Conservation (phyloP, 2,113 vertebrate genomes). For the Tinamus guttatus region DNA sequence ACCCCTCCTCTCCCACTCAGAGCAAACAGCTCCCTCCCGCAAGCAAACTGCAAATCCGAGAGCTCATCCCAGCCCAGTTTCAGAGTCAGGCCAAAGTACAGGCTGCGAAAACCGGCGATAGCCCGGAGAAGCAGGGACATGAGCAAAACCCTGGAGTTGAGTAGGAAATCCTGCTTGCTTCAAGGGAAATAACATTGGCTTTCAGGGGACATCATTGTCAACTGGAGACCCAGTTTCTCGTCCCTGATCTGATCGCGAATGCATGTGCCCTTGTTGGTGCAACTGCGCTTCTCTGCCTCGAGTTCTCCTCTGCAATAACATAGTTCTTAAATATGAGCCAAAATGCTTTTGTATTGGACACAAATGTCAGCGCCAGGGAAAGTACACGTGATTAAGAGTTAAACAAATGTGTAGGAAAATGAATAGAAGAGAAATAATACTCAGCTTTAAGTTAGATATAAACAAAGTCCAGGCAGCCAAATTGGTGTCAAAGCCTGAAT, state of each 20-base stretch:
- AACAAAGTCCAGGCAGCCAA: background rate
- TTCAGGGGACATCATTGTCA: background rate
- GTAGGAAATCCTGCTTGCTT: background rate
- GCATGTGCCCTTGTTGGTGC: background rate
- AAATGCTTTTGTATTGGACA: background rate
- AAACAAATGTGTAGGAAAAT: background rate
- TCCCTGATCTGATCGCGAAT: background rate
- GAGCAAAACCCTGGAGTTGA: rapidly evolving
- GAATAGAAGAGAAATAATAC: background rate
- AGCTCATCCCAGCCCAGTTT: constrained; percentile 6
- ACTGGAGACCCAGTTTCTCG: background rate
- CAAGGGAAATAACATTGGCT: background rate
- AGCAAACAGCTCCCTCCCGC: constrained; percentile 37
- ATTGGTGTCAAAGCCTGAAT: background rate
- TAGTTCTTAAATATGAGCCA: background rate
- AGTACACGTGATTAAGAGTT: background rate
- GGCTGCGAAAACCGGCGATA: background rate
- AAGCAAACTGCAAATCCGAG: constrained; percentile 3
- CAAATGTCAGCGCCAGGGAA: background rate
- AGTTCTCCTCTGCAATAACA: background rate
- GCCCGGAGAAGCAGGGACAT: background rate
- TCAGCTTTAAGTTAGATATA: background rate
- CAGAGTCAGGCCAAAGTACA: constrained; percentile 42
- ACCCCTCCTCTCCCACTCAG: constrained; percentile 36
- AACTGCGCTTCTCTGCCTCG: background rate